Percentiles rank a stretch among this genome's conserved stretches.
These are phyloP conservation scores for Accipiter virgatus DNA, from an alignment of 2,113 vertebrate species.

Conservation along the genomic window DNA sequence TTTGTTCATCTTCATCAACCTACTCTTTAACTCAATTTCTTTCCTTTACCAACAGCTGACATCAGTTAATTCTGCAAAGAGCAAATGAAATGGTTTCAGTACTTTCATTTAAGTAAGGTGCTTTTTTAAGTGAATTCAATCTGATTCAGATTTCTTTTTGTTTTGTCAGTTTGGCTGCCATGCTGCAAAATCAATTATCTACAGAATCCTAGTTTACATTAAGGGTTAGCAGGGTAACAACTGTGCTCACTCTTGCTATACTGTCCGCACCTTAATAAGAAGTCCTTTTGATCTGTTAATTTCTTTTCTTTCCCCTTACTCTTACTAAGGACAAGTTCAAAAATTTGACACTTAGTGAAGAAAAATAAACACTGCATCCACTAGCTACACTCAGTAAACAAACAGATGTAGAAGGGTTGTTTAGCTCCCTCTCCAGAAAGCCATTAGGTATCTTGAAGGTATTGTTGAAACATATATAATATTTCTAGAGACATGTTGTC, in stretches of 20 bases:
- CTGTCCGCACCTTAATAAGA: neutral
- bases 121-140: neutral
- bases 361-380: neutral
- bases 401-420: neutral
- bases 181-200: neutral
- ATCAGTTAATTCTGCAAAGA: neutral
- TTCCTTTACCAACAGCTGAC: neutral
- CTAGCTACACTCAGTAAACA: neutral
- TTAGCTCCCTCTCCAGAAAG: neutral
- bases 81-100: neutral
- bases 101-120: neutral
- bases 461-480: neutral
- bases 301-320: neutral
- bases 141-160: neutral
- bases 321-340: neutral
- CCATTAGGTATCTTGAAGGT: neutral
- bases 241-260: neutral
- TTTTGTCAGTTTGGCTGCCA: neutral
- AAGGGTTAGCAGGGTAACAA: neutral
- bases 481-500: neutral
- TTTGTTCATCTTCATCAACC: neutral
- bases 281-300: neutral
- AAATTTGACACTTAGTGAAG: neutral
- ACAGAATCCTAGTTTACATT: neutral
- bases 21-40: neutral